A percentile compares a stretch with the other conserved stretches of the same genome.
phyloP scores from a whole-genome alignment of 53 echinoderm and acorn worm genomes.

The Pentamera pediparva region DNA sequence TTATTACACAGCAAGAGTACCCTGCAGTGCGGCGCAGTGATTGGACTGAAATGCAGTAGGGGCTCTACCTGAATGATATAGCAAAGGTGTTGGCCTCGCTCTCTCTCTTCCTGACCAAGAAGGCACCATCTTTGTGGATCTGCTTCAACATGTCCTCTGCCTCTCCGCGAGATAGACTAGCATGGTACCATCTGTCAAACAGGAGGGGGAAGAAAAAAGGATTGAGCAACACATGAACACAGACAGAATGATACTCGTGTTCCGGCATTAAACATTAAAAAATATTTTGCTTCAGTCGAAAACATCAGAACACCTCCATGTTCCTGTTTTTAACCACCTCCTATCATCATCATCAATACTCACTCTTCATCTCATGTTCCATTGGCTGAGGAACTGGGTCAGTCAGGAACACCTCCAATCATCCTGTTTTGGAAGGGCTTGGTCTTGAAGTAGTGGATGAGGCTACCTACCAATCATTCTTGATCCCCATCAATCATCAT shows the following conservation, averaged over 20 bases:
- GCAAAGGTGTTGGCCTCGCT: constrained; percentile 72
- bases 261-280: too few species aligned
- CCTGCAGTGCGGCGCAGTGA: neutral
- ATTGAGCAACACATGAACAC: too few species aligned
- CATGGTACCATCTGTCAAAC: constrained; percentile 81
- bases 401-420: constrained; percentile 67
- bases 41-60: neutral
- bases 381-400: constrained; percentile 81
- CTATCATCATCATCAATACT: constrained; percentile 27
- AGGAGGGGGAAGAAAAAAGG: neutral
- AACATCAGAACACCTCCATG: too few species aligned
- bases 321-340: neutral
- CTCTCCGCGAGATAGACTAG: constrained; percentile 54
- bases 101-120: constrained; percentile 87
- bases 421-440: constrained; percentile 66
- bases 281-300: too few species aligned
- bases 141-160: constrained; percentile 97
- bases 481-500: neutral
- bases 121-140: constrained; percentile 83
- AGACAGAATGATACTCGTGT: too few species aligned
- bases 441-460: too few species aligned
- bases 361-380: constrained; percentile 88
- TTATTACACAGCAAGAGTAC: neutral
- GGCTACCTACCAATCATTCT: constrained; percentile 77
- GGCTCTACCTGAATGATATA: constrained; percentile 97